Evolutionary conservation across 2,888 invertebrate species (phyloP), one percentile per base, ranked within the genome.

Genomic region (Cyclophora punctaria): DNA sequence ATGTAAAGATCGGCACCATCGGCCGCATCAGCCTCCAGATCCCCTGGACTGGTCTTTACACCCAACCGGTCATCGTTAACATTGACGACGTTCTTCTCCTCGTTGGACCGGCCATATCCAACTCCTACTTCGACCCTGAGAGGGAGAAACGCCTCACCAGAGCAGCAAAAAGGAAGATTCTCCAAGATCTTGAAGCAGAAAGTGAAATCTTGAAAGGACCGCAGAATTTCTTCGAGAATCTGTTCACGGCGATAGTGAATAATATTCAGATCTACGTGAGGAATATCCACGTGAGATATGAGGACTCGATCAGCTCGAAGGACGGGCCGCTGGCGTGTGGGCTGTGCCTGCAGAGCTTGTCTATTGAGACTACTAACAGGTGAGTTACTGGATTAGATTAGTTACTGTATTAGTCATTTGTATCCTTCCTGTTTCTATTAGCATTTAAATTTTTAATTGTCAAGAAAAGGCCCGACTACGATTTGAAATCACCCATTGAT

Each of bases 311-410:
- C 58, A 91, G 92, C 57, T 92, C 91, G 46, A 90, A 90, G 44
- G 90, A 91, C 54, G 89, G 89, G 7, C 92, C 94, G 3, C 82
- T 95, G 63, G 93, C 94, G 0, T 93, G 93, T 69, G 96, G 96
- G 2, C 69, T 95, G 37, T 95, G 95, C 74, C 86, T 96, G 52
- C 94, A 95, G 67, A 92, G 91, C 60, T 82, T 96, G 58, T 93
- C 94, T 0, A 92, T 95, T 58, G 94, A 95, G 75, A 94, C 94
- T 4, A 95, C 95, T 3, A 95, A 95, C 69, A 93, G 91, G 94
- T 93, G 71, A 80, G 69, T 53, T 20, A 20, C 20, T 20, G 1
- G 20, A 20, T 20, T 20, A 20, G 20, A 20, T 20, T 20, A 20
- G 20, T 20, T 20, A 2, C 20, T 2, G 20, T 20, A 20, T 20